These are phyloP conservation scores for Trematomus bernacchii DNA, from an alignment of 2,797 vertebrate species.

Conservation along the genomic window DNA sequence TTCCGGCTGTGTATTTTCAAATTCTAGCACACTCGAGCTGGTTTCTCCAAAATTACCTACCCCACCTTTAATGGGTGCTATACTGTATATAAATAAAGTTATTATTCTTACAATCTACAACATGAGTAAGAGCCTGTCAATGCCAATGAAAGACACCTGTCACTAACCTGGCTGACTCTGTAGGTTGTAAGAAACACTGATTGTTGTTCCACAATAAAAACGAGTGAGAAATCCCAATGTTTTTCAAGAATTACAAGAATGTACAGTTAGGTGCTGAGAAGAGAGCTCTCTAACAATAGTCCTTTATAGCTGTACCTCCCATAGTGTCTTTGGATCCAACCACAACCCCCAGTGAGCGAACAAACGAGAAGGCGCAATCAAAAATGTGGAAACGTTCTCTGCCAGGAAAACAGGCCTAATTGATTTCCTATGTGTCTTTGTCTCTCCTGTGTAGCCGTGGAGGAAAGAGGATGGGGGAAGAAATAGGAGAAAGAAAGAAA, in stretches of 20 bases:
- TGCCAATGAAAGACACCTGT: conserved; percentile 11
- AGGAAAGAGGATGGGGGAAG: conserved; percentile 7
- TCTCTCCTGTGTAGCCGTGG: conserved; percentile 37
- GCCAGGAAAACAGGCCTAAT: conserved; percentile 65
- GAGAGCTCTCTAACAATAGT: conserved; percentile 48
- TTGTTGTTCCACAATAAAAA: conserved; percentile 12
- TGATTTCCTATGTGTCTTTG: conserved; percentile 77
- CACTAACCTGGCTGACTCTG: conserved; percentile 12
- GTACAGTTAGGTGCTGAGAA: conserved; percentile 29
- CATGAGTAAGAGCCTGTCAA: conserved; percentile 23
- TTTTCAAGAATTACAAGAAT: conserved; percentile 30
- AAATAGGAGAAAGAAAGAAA: conserved; percentile 10
- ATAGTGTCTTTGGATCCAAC: conserved; percentile 57
- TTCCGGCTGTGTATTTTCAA: too few species aligned
- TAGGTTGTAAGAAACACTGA: neutral
- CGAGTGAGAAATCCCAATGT: neutral
- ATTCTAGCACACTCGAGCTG: too few species aligned
- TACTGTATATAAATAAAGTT: too few species aligned
- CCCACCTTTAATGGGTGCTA: too few species aligned
- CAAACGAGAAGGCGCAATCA: conserved; percentile 65
- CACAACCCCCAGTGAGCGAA: conserved; percentile 58
- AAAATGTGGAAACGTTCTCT: conserved; percentile 58
- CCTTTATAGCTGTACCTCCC: conserved; percentile 52
- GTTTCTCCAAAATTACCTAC: too few species aligned
- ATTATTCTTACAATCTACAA: neutral